Evolutionary conservation across 2,888 invertebrate genomes (phyloP).

Genomic region (Drosophila meridiana): DNA sequence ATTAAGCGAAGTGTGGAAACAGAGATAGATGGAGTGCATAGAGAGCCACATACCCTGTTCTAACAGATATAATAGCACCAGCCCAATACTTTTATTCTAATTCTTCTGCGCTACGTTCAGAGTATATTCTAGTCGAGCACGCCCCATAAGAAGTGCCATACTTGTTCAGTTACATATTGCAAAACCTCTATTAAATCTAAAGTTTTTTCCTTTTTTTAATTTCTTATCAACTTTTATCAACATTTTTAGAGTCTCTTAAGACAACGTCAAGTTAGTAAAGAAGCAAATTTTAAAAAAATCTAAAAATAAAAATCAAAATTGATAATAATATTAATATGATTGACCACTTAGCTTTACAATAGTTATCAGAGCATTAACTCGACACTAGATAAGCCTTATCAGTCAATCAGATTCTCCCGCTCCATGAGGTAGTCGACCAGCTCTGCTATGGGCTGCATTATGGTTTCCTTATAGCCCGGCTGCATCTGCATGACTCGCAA

Average conservation of each 20-base stretch:
- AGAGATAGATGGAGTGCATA: too few species aligned
- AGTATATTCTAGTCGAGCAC: too few species aligned
- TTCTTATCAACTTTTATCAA: not conserved
- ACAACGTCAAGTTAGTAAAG: not conserved
- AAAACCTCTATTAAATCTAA: not conserved
- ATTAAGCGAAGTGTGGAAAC: too few species aligned
- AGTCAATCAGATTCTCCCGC: conserved; percentile 14
- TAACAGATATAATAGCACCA: too few species aligned
- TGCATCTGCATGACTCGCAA: conserved; percentile 81
- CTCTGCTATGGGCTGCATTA: conserved; percentile 79
- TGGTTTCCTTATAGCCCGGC: conserved; percentile 75
- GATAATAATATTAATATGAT: too few species aligned
- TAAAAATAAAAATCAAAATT: not conserved
- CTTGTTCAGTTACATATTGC: too few species aligned
- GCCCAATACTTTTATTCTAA: too few species aligned
- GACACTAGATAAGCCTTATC: not conserved
- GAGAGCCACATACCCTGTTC: too few species aligned
- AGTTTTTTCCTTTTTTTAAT: not conserved
- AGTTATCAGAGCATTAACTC: not conserved
- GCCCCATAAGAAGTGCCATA: too few species aligned
- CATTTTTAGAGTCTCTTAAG: not conserved
- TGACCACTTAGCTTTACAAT: too few species aligned
- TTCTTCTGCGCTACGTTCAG: too few species aligned
- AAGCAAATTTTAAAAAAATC: not conserved
- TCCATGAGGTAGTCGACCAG: conserved; percentile 75